Evolutionary conservation across 2,113 vertebrate genomes (phyloP).

Genomic region (Spheniscus mendiculus): DNA sequence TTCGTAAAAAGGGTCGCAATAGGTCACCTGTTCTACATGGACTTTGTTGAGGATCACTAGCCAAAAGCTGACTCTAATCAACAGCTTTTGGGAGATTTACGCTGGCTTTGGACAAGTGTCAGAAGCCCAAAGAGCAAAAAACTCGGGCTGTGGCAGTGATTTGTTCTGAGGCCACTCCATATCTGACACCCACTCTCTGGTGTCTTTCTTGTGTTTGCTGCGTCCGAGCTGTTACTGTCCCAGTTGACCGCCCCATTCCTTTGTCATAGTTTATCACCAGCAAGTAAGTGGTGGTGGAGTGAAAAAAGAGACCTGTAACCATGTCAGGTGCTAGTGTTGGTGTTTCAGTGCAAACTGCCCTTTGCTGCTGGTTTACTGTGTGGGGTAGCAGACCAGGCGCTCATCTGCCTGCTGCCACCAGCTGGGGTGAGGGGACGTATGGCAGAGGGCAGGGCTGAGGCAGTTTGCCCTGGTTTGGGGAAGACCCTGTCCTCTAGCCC

Average conservation of each 20-base stretch:
- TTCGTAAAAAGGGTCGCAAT: neutral
- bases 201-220: neutral
- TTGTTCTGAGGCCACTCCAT: neutral
- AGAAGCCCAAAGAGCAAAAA: neutral
- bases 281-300: neutral
- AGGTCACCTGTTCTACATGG: neutral
- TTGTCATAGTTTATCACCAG: neutral
- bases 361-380: neutral
- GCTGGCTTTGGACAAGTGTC: neutral
- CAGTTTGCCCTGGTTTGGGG: neutral
- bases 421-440: rapidly evolving
- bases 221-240: rapidly evolving
- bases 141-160: neutral
- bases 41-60: neutral
- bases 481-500: neutral
- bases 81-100: neutral
- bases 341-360: neutral
- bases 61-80: neutral
- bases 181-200: rapidly evolving
- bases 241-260: neutral
- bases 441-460: neutral
- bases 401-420: neutral
- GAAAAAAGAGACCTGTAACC: neutral
- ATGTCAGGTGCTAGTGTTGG: neutral
- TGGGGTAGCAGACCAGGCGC: neutral